These are phyloP conservation scores for Chrosomus eos DNA, from an alignment of 2,797 vertebrate species.

Conservation along the genomic window DNA sequence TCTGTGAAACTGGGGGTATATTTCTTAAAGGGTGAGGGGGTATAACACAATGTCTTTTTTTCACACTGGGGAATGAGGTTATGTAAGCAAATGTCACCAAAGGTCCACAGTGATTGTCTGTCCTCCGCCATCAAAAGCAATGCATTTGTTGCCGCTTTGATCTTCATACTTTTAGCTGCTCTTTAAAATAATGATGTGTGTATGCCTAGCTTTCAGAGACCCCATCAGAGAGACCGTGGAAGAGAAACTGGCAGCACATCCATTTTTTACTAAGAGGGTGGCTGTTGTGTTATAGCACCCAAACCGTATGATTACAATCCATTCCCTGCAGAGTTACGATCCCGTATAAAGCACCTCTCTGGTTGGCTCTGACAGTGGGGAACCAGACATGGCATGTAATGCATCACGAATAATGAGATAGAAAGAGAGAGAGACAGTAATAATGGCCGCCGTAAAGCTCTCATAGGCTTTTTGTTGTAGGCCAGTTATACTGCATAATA, in stretches of 20 bases:
- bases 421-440: conserved; percentile 14
- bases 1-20: neutral
- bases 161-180: conserved; percentile 33
- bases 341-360: conserved; percentile 22
- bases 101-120: neutral
- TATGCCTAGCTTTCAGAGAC: conserved; percentile 29
- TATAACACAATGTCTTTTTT: neutral
- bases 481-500: neutral
- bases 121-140: neutral
- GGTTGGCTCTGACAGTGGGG: conserved; percentile 24
- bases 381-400: conserved; percentile 15
- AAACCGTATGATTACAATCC: conserved; percentile 38
- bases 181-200: conserved; percentile 36
- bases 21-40: neutral
- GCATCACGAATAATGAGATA: conserved; percentile 36
- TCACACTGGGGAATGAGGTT: neutral
- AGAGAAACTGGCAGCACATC: conserved; percentile 17
- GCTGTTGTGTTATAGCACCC: conserved; percentile 41
- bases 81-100: conserved; percentile 11
- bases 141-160: conserved; percentile 24
- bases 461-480: conserved; percentile 7
- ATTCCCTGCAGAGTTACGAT: conserved; percentile 28
- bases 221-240: neutral
- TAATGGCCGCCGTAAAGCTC: conserved; percentile 19
- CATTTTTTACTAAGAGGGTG: conserved; percentile 26